Percentiles rank a stretch among this genome's conserved stretches.
These are phyloP conservation scores for Platynereis dumerilii DNA, from an alignment of 2,888 invertebrate species.

Conservation along the genomic window DNA sequence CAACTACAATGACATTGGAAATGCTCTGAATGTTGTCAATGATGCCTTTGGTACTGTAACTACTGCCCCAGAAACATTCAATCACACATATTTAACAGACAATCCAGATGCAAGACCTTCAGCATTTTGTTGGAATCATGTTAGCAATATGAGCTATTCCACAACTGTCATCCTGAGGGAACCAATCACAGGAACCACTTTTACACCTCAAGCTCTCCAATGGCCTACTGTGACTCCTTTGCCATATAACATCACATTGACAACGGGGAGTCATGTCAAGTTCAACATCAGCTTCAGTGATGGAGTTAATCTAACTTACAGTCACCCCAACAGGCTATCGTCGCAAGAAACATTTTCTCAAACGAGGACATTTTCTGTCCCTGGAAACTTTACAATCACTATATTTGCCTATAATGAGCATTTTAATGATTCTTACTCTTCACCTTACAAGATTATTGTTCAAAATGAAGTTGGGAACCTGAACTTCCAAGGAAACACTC, in stretches of 20 bases:
- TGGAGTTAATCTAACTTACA: background rate
- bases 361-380: background rate
- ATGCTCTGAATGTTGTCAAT: background rate
- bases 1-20: background rate
- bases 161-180: background rate
- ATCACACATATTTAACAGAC: conserved; percentile 6
- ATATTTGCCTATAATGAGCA: background rate
- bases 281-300: background rate
- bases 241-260: background rate
- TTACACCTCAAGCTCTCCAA: background rate
- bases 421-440: background rate
- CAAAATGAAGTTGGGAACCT: conserved; percentile 1
- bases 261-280: conserved; percentile 2
- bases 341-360: background rate
- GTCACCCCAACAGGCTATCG: background rate
- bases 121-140: background rate
- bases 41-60: too few relatives aligned
- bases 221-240: background rate
- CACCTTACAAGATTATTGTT: background rate
- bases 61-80: background rate
- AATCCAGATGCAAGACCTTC: background rate
- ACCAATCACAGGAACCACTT: background rate
- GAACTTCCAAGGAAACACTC: background rate
- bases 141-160: background rate
- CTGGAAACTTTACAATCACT: background rate